These are phyloP conservation scores for Drosophila tripunctata DNA, from an alignment of 2,888 invertebrate species.

Conservation along the genomic window DNA sequence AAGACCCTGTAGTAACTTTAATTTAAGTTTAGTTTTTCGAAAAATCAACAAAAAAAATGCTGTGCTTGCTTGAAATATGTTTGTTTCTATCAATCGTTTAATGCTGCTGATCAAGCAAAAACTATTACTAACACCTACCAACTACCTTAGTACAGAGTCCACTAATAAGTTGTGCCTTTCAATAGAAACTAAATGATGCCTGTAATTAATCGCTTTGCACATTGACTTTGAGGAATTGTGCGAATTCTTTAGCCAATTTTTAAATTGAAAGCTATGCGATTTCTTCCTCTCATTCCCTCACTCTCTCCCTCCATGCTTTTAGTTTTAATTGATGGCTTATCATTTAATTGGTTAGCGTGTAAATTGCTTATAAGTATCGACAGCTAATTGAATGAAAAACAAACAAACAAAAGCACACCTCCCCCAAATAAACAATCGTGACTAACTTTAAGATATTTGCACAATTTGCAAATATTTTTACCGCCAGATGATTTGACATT, in stretches of 20 bases:
- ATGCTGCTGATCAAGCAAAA: no score
- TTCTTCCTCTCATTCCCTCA: neutral
- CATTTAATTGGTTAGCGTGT: slow-evolving; percentile 48
- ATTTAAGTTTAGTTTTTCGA: neutral
- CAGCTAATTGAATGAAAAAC: slow-evolving; percentile 30
- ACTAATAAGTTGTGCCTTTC: slow-evolving; percentile 23
- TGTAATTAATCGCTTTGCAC: slow-evolving; percentile 48
- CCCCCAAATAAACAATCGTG: slow-evolving; percentile 29
- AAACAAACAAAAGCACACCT: slow-evolving; percentile 6
- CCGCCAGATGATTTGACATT: slow-evolving; percentile 24
- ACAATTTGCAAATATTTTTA: slow-evolving; percentile 1
- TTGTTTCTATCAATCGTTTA: no score
- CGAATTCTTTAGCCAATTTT: slow-evolving; percentile 31
- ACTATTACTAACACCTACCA: no score
- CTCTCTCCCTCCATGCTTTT: neutral
- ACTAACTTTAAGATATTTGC: slow-evolving; percentile 16
- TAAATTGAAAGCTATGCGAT: neutral
- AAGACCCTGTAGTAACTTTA: no score
- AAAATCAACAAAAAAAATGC: no score
- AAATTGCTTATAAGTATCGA: slow-evolving; percentile 35
- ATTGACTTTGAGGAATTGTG: slow-evolving; percentile 65
- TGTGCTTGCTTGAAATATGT: no score
- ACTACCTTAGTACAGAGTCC: neutral
- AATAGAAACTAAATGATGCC: slow-evolving; percentile 26
- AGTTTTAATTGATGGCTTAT: slow-evolving; percentile 31